phyloP scores from a whole-genome alignment of 1,140 invertebrate genomes.

The Bombus confusus region DNA sequence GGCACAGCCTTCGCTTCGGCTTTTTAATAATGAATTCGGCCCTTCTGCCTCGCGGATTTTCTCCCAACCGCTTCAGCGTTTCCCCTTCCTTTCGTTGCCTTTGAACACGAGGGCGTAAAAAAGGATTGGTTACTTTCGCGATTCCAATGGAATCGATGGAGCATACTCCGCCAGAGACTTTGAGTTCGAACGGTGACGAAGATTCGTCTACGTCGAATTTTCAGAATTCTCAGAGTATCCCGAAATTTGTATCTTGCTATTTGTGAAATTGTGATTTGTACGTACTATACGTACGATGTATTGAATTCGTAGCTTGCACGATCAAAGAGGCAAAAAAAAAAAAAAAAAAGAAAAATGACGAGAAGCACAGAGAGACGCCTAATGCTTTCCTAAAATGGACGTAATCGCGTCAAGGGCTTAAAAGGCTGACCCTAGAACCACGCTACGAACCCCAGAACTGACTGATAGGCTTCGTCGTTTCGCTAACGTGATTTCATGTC shows the following conservation, averaged over 20 bases:
- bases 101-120: neutral
- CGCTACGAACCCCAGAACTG: conserved; percentile 54
- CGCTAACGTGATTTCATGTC: conserved; percentile 71
- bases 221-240: neutral
- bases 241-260: neutral
- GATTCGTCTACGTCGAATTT: neutral
- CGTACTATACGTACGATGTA: neutral
- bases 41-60: conserved; percentile 33
- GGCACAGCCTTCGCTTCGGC: neutral
- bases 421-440: conserved; percentile 46
- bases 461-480: conserved; percentile 65
- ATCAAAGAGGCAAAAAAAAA: neutral
- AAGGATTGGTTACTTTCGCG: conserved; percentile 8
- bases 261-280: too few relatives aligned
- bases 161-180: neutral
- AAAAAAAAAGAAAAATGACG: neutral
- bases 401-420: conserved; percentile 67
- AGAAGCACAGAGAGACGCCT: neutral
- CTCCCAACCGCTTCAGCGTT: neutral
- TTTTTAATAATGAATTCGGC: conserved; percentile 54
- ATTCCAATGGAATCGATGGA: neutral
- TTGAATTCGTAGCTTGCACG: too few relatives aligned
- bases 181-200: neutral
- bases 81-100: neutral
- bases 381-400: conserved; percentile 57